A percentile compares a stretch with the other conserved stretches of the same genome.
Conservation (phyloP, 2,797 vertebrate genomes). For the Myripristis murdjan region DNA sequence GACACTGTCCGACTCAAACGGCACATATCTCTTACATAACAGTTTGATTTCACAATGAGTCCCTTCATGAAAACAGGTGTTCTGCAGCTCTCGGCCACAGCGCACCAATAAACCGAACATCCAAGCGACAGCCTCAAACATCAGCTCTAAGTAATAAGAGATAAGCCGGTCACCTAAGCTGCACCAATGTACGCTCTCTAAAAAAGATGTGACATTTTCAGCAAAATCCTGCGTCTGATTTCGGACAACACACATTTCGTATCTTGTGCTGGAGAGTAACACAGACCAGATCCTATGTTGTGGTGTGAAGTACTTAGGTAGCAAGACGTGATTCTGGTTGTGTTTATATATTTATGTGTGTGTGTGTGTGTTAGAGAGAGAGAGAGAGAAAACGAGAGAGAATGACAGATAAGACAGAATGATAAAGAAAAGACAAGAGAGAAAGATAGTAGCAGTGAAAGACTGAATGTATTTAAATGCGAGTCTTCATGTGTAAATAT, state of each 20-base stretch:
- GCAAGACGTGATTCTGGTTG: too few relatives aligned
- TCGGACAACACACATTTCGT: neutral
- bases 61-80: slow-evolving; percentile 6
- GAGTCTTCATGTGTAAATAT: neutral
- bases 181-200: slow-evolving; percentile 7
- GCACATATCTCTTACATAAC: slow-evolving; percentile 20
- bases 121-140: slow-evolving; percentile 34
- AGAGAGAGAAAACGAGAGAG: too few relatives aligned
- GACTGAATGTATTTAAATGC: neutral
- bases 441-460: slow-evolving; percentile 11
- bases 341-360: slow-evolving; percentile 20
- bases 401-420: too few relatives aligned
- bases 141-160: slow-evolving; percentile 28
- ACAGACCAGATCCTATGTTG: too few relatives aligned
- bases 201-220: neutral
- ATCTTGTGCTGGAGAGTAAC: too few relatives aligned
- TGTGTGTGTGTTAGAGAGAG: too few relatives aligned
- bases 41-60: slow-evolving; percentile 11
- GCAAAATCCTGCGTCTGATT: too few relatives aligned
- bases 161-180: slow-evolving; percentile 28
- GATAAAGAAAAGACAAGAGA: too few relatives aligned
- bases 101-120: slow-evolving; percentile 28
- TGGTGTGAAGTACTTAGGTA: too few relatives aligned
- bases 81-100: neutral
- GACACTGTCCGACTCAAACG: slow-evolving; percentile 35